Evolutionary conservation across 2,797 vertebrate species (phyloP).

Genomic region (Buceros bicornis): DNA sequence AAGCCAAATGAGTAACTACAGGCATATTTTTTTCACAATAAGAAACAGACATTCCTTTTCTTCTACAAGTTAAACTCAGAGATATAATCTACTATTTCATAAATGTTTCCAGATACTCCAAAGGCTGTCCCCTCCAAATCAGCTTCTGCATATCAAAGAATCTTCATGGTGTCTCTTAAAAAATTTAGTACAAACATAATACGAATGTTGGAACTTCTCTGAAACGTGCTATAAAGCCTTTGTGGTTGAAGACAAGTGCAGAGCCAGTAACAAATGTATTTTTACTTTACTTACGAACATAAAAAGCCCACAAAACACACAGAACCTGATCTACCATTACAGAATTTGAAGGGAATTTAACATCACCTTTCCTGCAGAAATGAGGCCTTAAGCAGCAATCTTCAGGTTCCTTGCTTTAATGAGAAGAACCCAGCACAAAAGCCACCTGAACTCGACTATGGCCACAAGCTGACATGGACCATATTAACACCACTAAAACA

Average conservation of each 20-base stretch:
- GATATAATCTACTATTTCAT: neutral
- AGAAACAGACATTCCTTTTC: neutral
- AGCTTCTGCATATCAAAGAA: constrained; percentile 17
- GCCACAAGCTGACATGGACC: neutral
- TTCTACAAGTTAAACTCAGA: neutral
- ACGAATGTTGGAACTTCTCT: constrained; percentile 1
- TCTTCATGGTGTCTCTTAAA: constrained; percentile 7
- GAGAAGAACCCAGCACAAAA: neutral
- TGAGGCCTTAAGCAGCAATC: neutral
- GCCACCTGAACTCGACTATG: neutral
- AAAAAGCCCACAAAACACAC: neutral
- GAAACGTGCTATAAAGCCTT: constrained; percentile 32
- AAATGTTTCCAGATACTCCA: constrained; percentile 32
- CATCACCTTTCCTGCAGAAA: neutral
- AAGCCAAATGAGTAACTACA: neutral
- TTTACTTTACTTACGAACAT: neutral
- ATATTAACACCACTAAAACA: neutral
- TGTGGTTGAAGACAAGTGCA: neutral
- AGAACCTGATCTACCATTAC: neutral
- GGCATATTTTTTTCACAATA: neutral
- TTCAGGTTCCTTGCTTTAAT: neutral
- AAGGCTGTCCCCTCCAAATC: constrained; percentile 15
- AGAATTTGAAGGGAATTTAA: constrained; percentile 18
- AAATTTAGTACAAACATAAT: neutral
- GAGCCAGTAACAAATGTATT: constrained; percentile 13